Base-by-base conservation (phyloP, 1,140 invertebrate genomes). In the Pogonognathellus flavescens region DNA sequence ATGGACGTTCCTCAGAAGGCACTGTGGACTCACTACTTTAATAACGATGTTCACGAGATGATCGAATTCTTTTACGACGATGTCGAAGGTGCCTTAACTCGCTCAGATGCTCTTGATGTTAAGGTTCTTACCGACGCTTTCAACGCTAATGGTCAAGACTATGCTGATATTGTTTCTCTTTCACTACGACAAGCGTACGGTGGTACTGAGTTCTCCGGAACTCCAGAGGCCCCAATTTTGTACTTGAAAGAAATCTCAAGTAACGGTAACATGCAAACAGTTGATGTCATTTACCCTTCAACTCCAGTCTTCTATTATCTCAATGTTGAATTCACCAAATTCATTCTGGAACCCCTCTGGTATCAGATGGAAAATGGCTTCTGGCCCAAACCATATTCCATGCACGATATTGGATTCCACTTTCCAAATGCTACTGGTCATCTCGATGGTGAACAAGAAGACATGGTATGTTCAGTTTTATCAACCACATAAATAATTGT, bases 241-340 rank as follows among this genome's bases (percentile, higher is more conserved):
- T 88, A 88, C 84, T 70, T 83, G 20, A 88, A 88, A 59, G 87
- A 88, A 70, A 88, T 88, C 59, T 76, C 59, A 16, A 57, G 41
- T 49, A 76, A 76, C 10, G 86, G 49, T 25, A 80, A 80, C 41
- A 85, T 87, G 86, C 83, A 87, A 53, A 87, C 86, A 7, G 84
- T 88, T 7, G 87, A 88, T 84, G 87, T 88, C 5, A 86, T 88
- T 8, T 88, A 86, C 49, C 87, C 87, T 18, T 20, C 83, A 16
- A 14, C 52, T 20, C 87, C 87, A 7, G 66, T 84, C 20, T 81
- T 50, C n/a, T 85, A 85, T 53, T 85, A 88, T 70, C 53, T 88
- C 25, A 86, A 86, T 55, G 60, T 85, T 7, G n/a, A 55, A 8
- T 83, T 85, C 25, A 25, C 86, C 1, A 11, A 55, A 22, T 53